Percentiles rank a stretch among this genome's conserved stretches.
Evolutionary conservation across 2,888 invertebrate genomes (phyloP).

Genomic region (Nebria salina): DNA sequence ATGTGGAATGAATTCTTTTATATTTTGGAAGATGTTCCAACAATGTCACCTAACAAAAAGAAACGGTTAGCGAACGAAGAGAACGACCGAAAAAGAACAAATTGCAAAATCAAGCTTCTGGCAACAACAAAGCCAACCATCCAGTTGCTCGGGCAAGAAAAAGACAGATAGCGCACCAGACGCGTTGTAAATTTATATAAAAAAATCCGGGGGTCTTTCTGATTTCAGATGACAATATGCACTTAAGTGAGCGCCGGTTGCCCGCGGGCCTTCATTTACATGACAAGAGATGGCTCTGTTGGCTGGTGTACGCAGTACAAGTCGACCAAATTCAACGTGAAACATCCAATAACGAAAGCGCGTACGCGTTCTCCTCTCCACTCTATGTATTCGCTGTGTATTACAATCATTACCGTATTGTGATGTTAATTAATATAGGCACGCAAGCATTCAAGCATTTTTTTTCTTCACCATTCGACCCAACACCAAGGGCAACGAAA

Average conservation of each 20-base stretch:
- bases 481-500: not conserved
- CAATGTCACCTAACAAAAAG: slow-evolving; percentile 50
- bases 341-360: slow-evolving; percentile 56
- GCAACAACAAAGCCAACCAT: slow-evolving; percentile 27
- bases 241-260: slow-evolving; percentile 56
- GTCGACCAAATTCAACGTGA: slow-evolving; percentile 58
- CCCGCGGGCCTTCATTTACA: slow-evolving; percentile 69
- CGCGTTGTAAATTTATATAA: slow-evolving; percentile 34
- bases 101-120: slow-evolving; percentile 45
- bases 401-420: slow-evolving; percentile 54
- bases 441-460: slow-evolving; percentile 45
- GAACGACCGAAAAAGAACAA: slow-evolving; percentile 22
- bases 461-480: not conserved
- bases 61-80: slow-evolving; percentile 32
- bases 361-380: slow-evolving; percentile 35
- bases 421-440: slow-evolving; percentile 52
- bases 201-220: slow-evolving; percentile 37
- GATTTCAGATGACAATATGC: slow-evolving; percentile 48
- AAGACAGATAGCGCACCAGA: not conserved
- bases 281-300: slow-evolving; percentile 61
- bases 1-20: not conserved
- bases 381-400: slow-evolving; percentile 49
- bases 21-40: slow-evolving; percentile 34
- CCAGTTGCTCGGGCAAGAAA: not conserved
- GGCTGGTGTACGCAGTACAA: slow-evolving; percentile 54